These are phyloP conservation scores for Pica pica DNA, from an alignment of 2,113 vertebrate genomes.

Conservation along the genomic window DNA sequence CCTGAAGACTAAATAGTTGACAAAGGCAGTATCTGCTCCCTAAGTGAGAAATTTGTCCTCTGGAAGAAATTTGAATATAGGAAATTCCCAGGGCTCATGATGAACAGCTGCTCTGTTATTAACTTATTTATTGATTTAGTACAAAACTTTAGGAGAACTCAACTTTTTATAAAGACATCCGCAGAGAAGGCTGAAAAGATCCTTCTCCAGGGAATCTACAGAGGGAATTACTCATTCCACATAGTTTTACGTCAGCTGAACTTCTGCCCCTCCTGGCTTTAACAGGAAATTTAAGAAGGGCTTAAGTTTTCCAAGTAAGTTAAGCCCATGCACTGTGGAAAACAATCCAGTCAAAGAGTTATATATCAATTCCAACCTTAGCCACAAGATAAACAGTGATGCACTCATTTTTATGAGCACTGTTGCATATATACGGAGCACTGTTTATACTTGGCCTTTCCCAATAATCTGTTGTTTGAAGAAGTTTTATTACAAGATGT, in stretches of 20 bases:
- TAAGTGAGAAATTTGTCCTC: not conserved
- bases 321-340: not conserved
- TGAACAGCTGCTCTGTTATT: not conserved
- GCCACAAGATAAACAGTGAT: not conserved
- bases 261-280: not conserved
- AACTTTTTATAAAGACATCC: not conserved
- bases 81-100: not conserved
- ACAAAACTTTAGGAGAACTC: not conserved
- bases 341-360: not conserved
- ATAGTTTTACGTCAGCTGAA: not conserved
- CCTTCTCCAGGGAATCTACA: not conserved
- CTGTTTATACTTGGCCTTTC: not conserved
- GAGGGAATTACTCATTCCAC: not conserved
- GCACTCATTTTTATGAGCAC: not conserved
- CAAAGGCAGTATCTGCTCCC: not conserved
- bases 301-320: not conserved
- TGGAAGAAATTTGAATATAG: not conserved
- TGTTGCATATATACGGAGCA: not conserved
- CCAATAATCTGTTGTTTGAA: not conserved
- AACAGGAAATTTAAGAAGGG: not conserved
- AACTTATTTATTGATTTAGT: not conserved
- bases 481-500: constrained; percentile 8
- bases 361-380: not conserved
- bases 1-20: not conserved
- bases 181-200: not conserved